phyloP scores from a whole-genome alignment of 2,888 invertebrate genomes.

The Fragum sueziense region DNA sequence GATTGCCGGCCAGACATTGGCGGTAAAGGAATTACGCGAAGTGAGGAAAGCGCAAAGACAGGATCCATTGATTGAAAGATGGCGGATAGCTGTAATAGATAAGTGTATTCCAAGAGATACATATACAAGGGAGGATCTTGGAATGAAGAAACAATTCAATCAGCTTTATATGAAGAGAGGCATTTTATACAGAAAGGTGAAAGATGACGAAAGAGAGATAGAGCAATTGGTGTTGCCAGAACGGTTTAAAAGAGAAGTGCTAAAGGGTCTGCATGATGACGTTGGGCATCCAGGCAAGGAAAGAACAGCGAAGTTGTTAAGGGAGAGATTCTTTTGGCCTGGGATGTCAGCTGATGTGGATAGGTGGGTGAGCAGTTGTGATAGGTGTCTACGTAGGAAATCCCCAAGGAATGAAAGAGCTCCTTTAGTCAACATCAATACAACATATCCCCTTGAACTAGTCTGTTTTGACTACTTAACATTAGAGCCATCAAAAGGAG shows the following conservation, averaged over 20 bases:
- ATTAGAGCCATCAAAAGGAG: conserved; percentile 25
- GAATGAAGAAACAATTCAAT: conserved; percentile 19
- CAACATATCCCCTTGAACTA: conserved; percentile 36
- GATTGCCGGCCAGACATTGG: neutral
- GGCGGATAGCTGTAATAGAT: neutral
- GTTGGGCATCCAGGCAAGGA: conserved; percentile 35
- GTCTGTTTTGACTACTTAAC: conserved; percentile 36
- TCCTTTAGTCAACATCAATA: conserved; percentile 27
- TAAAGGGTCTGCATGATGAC: conserved; percentile 24
- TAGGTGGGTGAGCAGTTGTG: conserved; percentile 19
- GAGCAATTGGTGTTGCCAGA: conserved; percentile 26
- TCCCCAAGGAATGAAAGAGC: conserved; percentile 18
- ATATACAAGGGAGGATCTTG: neutral
- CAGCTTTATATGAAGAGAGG: conserved; percentile 24
- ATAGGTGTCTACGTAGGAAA: conserved; percentile 25
- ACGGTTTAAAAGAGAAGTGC: neutral
- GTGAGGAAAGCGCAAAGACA: conserved; percentile 6
- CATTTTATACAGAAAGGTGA: conserved; percentile 3
- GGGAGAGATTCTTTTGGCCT: conserved; percentile 30
- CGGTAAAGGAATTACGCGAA: neutral
- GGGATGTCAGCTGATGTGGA: conserved; percentile 17
- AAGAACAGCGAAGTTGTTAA: conserved; percentile 7
- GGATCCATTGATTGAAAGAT: neutral
- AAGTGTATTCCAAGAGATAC: neutral
- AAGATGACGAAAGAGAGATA: neutral